Evolutionary conservation across 2,888 invertebrate species (phyloP), one percentile per base, ranked within the genome.

Genomic region (Dryobota labecula): DNA sequence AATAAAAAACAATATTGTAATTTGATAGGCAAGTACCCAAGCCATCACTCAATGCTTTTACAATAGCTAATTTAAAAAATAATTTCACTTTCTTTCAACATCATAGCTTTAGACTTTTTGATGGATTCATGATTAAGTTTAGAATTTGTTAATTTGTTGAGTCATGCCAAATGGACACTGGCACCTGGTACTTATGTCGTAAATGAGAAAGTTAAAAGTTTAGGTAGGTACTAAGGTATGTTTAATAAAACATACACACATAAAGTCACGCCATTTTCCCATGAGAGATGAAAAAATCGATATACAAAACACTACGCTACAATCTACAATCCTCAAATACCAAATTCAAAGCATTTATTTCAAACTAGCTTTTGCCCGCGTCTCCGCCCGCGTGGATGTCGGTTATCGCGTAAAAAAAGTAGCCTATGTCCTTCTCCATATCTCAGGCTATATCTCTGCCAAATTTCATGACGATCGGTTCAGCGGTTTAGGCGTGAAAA

Each of bases 71-170:
- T 61, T 78, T 49, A 43, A 72, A 73, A 76, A 58, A 30, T 63
- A 67, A 49, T 60, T 62, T 63, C 58, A 74, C 77, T 80, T 77
- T 79, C 80, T 38, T 76, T 43, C 11, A 7, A 49, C n/a, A 33
- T 60, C 49, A 60, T 51, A 79, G 53, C 57, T 67, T 60, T 27
- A n/a, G n/a, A 47, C 9, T 66, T 66, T 47, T 62, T 77, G 51
- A 73, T 80, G 47, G 80, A 62, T 73, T 66, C 13, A 38, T 73
- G 41, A 79, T 76, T 49, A 51, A 30, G 49, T 58, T 78, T 43
- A 53, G n/a, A 78, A 57, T 75, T 67, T 30, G 36, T 38, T 58
- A n/a, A 51, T 41, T 41, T 62, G 78, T 41, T 24, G n/a, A 30
- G 53, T 78, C 78, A 76, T 63, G 24, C 5, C 47, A 5, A 58